Base-by-base conservation (phyloP, 2,113 vertebrate species). In the Rhea americana region DNA sequence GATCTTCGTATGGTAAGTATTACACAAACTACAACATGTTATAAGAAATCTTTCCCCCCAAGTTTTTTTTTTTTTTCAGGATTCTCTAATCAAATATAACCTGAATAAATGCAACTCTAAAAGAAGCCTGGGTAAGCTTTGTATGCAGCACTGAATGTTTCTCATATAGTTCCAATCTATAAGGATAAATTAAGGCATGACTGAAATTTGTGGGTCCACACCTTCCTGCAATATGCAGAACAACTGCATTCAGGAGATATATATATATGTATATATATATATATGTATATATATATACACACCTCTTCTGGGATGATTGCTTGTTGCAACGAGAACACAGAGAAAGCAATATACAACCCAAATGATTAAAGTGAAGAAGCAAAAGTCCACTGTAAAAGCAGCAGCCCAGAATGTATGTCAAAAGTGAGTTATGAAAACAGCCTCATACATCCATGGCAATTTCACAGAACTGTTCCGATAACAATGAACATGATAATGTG, bases 351-450 rank as follows among this genome's bases (percentile, higher is more conserved):
- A 16, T 16, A 71, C 30, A 78, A 63, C 24, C n/a, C 71, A 47
- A 61, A 79, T 24, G 71, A 77, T 68, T 78, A 59, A 87, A 85
- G 39, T 51, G 48, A 78, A 65, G 80, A 74, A 87, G 70, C 35
- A 59, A 55, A 91, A 90, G 85, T 18, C 83, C 86, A 62, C 58
- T 59, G 51, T 71, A 72, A 93, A 87, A 77, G 74, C 80, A 87
- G 72, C 82, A 78, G 79, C 77, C 25, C 74, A 85, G 89, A 75
- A 62, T 7, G 24, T 22, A 61, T 78, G 83, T 65, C 90, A 92
- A 12, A 82, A 96, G 56, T 66, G 94, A 97, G 85, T 92, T 41
- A 94, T 91, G 82, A 85, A 93, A 96, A 93, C 20, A 32, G 77
- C 80, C 78, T 82, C 8, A 7, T 85, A 72, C 48, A 87, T 89